phyloP scores from a whole-genome alignment of 1,140 invertebrate genomes.

The Phortica variegata region DNA sequence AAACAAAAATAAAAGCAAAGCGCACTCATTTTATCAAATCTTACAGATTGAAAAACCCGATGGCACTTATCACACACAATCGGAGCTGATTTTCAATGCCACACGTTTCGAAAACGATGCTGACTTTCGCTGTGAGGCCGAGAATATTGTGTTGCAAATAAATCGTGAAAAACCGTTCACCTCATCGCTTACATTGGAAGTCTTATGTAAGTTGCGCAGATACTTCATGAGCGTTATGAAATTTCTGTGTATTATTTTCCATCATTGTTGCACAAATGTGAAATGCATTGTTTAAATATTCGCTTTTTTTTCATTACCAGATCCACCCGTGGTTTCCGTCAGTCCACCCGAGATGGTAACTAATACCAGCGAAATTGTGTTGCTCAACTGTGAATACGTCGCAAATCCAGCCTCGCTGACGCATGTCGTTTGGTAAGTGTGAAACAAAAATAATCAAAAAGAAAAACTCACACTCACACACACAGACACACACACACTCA shows the following conservation, averaged over 20 bases:
- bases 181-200: slow-evolving; percentile 69
- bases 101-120: slow-evolving; percentile 78
- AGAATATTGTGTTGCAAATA: slow-evolving; percentile 75
- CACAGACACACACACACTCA: no score
- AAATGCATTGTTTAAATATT: slow-evolving; percentile 11
- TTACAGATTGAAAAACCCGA: slow-evolving; percentile 59
- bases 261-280: not conserved
- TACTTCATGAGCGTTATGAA: no score
- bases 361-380: slow-evolving; percentile 73
- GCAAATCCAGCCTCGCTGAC: slow-evolving; percentile 77
- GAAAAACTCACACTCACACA: no score
- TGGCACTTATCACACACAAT: slow-evolving; percentile 76
- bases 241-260: no score
- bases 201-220: slow-evolving; percentile 85
- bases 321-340: slow-evolving; percentile 77
- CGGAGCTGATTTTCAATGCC: slow-evolving; percentile 74
- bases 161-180: slow-evolving; percentile 72
- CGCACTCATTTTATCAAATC: not conserved
- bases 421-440: slow-evolving; percentile 75
- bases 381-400: slow-evolving; percentile 76
- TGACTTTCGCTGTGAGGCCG: slow-evolving; percentile 75
- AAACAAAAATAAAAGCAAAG: not conserved
- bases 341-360: slow-evolving; percentile 73
- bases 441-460: not conserved
- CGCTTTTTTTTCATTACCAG: slow-evolving; percentile 59